Base-by-base conservation (phyloP, 1,140 invertebrate species). In the Chironomus tepperi region DNA sequence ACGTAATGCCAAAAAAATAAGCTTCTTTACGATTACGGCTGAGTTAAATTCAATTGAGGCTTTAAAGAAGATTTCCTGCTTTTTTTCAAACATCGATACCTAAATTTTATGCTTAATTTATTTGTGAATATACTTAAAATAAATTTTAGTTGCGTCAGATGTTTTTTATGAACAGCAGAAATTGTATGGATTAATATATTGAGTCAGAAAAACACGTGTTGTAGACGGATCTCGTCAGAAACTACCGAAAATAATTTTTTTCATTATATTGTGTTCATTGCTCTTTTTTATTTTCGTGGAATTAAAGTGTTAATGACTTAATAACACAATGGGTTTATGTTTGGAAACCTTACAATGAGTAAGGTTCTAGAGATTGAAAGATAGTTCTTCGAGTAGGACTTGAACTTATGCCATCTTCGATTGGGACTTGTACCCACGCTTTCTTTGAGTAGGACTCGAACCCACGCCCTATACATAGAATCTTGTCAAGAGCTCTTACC, bases 61-160 rank as follows among this genome's bases (percentile, higher is more conserved):
- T 57, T 57, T 57, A 57, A 57, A 57, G n/a, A n/a, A 57, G 47
- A 57, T n/a, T 15, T 57, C 47, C 3, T n/a, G 12, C n/a, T 57
- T 57, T 57, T 15, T 57, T 15, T 12, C n/a, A 57, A n/a, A n/a
- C 47, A 57, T 57, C 12, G 10, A 57, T 57, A n/a, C 47, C 47
- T 57, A n/a, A 57, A 57, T 57, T 57, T 57, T 57, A 57, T 12
- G 12, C 47, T 57, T 57, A 15, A 47, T 47, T 47, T 15, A 47
- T 47, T 57, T 57, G 47, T n/a, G n/a, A 57, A 57, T 34, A 57
- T 57, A n/a, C 47, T 57, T 57, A 5, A 57, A 57, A 57, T 57
- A n/a, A n/a, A 57, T 57, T 57, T 57, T 2, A 34, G 47, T 57
- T 57, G 47, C 47, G 47, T 57, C 47, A 57, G 47, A 57, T 57